A percentile compares a stretch with the other conserved stretches of the same genome.
These are phyloP conservation scores for Riparia riparia DNA, from an alignment of 2,113 vertebrate species.

Conservation along the genomic window DNA sequence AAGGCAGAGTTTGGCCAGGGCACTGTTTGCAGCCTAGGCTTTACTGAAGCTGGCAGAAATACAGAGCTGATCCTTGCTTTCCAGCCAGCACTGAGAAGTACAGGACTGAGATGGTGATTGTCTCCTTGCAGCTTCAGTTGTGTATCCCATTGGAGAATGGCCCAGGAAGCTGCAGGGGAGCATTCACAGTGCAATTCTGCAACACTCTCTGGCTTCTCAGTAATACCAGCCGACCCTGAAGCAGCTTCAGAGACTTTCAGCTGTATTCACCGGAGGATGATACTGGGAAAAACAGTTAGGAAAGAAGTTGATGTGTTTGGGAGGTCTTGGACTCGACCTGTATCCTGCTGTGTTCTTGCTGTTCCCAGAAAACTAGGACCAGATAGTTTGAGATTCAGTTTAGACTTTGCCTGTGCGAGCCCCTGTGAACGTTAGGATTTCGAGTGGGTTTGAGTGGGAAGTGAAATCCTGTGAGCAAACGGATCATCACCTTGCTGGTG, in stretches of 20 bases:
- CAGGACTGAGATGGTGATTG: background rate
- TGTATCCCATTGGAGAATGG: background rate
- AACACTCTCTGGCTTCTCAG: background rate
- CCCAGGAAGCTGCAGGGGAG: background rate
- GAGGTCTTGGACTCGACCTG: background rate
- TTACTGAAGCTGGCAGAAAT: background rate
- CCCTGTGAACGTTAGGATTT: background rate
- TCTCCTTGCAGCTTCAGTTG: background rate
- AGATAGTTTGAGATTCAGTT: background rate
- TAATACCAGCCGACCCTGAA: background rate
- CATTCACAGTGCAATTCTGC: background rate
- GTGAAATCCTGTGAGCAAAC: background rate
- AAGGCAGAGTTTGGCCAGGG: background rate
- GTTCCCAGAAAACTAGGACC: background rate
- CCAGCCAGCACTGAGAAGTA: accelerated
- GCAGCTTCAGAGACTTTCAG: background rate
- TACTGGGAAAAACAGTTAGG: background rate
- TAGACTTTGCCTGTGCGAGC: background rate
- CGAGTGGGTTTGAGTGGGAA: background rate
- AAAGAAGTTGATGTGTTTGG: background rate
- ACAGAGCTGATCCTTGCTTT: background rate
- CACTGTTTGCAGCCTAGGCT: background rate
- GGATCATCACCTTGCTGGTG: background rate
- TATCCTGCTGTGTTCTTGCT: background rate
- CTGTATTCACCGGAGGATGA: background rate